phyloP scores from a whole-genome alignment of 2,797 vertebrate species.

The Sandelia bainsii region DNA sequence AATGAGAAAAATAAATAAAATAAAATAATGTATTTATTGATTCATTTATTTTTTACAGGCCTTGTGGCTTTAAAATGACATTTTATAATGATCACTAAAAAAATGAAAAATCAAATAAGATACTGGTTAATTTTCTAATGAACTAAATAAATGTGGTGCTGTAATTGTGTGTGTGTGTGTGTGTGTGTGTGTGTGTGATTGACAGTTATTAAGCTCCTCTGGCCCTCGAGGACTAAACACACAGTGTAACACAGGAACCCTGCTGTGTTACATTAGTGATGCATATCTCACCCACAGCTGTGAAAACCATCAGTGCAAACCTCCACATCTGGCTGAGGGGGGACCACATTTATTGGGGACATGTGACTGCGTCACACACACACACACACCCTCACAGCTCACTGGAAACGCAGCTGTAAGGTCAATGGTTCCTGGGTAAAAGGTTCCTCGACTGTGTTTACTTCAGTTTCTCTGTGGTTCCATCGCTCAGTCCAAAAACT shows the following conservation, averaged over 20 bases:
- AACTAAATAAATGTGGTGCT: not conserved
- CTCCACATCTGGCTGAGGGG: conserved; percentile 68
- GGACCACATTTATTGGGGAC: conserved; percentile 65
- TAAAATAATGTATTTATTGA: too few species aligned
- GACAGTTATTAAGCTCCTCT: too few species aligned
- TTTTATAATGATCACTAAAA: too few species aligned
- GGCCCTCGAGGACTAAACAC: not conserved
- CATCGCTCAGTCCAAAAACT: not conserved
- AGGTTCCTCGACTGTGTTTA: not conserved
- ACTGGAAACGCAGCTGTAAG: conserved; percentile 62
- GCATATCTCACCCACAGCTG: conserved; percentile 72
- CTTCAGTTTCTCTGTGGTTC: not conserved
- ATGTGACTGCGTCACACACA: conserved; percentile 58
- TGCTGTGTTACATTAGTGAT: conserved; percentile 67
- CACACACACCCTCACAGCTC: conserved; percentile 7
- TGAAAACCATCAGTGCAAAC: conserved; percentile 47
- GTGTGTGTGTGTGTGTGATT: not conserved
- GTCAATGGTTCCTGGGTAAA: conserved; percentile 32
- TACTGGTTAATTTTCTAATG: too few species aligned
- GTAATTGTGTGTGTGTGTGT: too few species aligned
- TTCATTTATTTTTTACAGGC: too few species aligned
- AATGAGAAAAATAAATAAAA: too few species aligned
- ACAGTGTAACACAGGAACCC: not conserved
- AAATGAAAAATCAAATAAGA: too few species aligned
- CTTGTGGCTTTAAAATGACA: too few species aligned